Conservation (phyloP, 1,140 invertebrate genomes). For the Cyclina sinensis region DNA sequence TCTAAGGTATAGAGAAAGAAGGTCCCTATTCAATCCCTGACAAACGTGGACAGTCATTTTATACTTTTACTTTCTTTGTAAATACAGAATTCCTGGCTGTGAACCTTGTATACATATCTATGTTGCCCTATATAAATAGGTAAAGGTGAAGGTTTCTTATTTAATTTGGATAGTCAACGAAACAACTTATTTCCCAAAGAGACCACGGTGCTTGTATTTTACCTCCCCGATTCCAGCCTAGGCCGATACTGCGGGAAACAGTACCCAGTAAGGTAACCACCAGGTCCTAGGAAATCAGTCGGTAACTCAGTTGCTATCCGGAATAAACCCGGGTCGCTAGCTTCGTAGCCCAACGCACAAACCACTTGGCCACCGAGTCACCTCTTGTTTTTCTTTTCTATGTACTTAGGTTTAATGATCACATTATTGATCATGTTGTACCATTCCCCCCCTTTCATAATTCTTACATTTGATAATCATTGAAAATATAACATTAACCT, state of each 20-base stretch:
- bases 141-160: background rate
- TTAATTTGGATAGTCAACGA: background rate
- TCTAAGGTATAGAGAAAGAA: background rate
- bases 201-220: no score
- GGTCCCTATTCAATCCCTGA: no score
- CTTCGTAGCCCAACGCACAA: background rate
- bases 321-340: background rate
- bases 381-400: no score
- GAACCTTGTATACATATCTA: background rate
- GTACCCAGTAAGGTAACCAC: background rate
- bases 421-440: no score
- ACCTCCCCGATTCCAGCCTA: background rate
- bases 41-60: background rate
- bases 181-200: background rate
- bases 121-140: background rate
- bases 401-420: no score
- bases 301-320: no score
- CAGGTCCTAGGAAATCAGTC: no score
- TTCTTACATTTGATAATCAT: slow-evolving; percentile 7
- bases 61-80: background rate
- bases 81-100: background rate
- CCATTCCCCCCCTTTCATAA: no score
- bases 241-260: background rate
- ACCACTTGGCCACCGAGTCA: no score
- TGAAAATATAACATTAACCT: background rate